These are phyloP conservation scores for Luperina testacea DNA, from an alignment of 2,888 invertebrate species.

Conservation along the genomic window DNA sequence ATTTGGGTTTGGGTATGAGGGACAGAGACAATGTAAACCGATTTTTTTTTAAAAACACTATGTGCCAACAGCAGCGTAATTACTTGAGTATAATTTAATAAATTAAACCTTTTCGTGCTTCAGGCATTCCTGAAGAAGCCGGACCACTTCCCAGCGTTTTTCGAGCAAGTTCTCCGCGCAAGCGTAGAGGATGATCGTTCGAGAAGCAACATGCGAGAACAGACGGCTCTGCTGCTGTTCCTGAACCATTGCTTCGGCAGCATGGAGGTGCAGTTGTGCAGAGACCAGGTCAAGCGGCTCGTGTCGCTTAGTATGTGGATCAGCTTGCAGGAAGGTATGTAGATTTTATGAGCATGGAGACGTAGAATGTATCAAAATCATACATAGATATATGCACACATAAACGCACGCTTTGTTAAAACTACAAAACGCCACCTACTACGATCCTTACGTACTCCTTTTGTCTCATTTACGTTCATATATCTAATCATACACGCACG, in stretches of 20 bases:
- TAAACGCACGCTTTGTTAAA: too few relatives aligned
- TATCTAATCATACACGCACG: too few relatives aligned
- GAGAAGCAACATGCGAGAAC: slow-evolving; percentile 91
- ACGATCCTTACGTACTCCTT: too few relatives aligned
- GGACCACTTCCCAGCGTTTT: slow-evolving; percentile 94
- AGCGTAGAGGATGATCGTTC: slow-evolving; percentile 91
- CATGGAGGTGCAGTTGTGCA: slow-evolving; percentile 98
- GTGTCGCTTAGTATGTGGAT: slow-evolving; percentile 98
- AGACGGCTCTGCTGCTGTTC: slow-evolving; percentile 96
- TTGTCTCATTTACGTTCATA: too few relatives aligned
- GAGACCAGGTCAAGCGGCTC: slow-evolving; percentile 97
- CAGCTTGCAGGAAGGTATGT: slow-evolving; percentile 94
- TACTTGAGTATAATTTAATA: background rate
- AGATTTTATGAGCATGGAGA: too few relatives aligned
- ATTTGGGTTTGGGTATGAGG: too few relatives aligned
- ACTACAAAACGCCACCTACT: too few relatives aligned
- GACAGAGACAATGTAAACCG: background rate
- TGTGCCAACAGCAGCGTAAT: background rate
- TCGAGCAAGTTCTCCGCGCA: slow-evolving; percentile 94
- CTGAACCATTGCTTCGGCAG: slow-evolving; percentile 99
- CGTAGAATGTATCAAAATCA: too few relatives aligned
- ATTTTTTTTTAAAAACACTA: background rate
- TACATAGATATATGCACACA: too few relatives aligned
- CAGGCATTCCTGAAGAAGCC: slow-evolving; percentile 94
- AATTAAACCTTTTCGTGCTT: slow-evolving; percentile 55